These are phyloP conservation scores for Melangyna quadrimaculata DNA, from an alignment of 2,888 invertebrate species.

Conservation along the genomic window DNA sequence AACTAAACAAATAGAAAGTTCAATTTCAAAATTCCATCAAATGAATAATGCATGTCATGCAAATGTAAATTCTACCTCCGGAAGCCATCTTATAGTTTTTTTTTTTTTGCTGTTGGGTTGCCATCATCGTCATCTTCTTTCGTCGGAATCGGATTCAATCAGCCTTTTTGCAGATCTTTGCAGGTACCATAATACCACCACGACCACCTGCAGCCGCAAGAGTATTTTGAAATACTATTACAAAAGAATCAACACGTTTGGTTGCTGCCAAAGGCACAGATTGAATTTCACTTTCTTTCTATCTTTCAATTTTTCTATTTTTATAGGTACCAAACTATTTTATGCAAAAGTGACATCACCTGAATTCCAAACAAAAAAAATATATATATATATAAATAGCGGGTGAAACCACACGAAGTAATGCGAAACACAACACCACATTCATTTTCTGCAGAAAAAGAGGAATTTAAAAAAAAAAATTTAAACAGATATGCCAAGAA, in stretches of 20 bases:
- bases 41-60: slow-evolving; percentile 65
- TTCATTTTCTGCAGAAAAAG: neutral
- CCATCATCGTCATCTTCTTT: neutral
- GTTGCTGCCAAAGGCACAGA: slow-evolving; percentile 38
- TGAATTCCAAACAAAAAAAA: slow-evolving; percentile 13
- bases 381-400: no score
- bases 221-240: slow-evolving; percentile 35
- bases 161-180: neutral
- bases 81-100: neutral
- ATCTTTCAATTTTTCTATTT: slow-evolving; percentile 50
- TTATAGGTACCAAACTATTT: slow-evolving; percentile 59
- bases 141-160: slow-evolving; percentile 1
- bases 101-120: neutral
- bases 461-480: neutral
- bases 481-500: neutral
- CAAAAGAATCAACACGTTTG: slow-evolving; percentile 55
- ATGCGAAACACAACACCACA: neutral
- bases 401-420: slow-evolving; percentile 5
- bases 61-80: slow-evolving; percentile 40
- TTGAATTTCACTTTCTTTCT: slow-evolving; percentile 47
- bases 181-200: no score
- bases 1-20: slow-evolving; percentile 39
- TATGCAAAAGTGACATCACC: slow-evolving; percentile 56
- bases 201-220: slow-evolving; percentile 31
- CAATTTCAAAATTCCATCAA: slow-evolving; percentile 25